A percentile compares a stretch with the other conserved stretches of the same genome.
Conservation (phyloP, 2,888 invertebrate genomes). For the Unio pictorum region DNA sequence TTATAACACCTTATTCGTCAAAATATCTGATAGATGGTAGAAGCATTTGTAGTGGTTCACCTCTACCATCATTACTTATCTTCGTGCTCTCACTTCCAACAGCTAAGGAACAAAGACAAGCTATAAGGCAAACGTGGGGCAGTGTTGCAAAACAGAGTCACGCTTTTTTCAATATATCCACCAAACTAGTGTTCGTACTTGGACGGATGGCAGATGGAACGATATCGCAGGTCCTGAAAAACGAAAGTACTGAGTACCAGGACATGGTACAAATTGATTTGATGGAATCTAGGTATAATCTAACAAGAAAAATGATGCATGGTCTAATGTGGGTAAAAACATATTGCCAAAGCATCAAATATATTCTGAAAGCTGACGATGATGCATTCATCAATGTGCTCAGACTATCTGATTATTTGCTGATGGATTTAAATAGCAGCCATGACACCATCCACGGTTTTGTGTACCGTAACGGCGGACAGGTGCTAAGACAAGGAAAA, state of each 20-base stretch:
- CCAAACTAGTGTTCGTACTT: conserved; percentile 39
- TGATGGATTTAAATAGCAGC: conserved; percentile 10
- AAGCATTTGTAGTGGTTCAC: conserved; percentile 18
- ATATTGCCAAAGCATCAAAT: conserved; percentile 32
- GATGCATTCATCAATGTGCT: conserved; percentile 41
- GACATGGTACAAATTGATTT: conserved; percentile 43
- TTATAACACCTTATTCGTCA: conserved; percentile 11
- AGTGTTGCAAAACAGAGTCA: conserved; percentile 17
- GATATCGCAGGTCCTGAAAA: conserved; percentile 9
- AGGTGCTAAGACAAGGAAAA: conserved; percentile 37
- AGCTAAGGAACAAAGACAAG: conserved; percentile 30
- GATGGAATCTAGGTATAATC: conserved; percentile 33
- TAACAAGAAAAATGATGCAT: conserved; percentile 38
- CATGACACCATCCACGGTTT: conserved; percentile 37
- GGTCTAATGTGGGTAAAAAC: conserved; percentile 34
- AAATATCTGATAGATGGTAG: conserved; percentile 20
- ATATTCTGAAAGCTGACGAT: conserved; percentile 40
- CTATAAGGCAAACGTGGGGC: conserved; percentile 46
- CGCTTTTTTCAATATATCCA: conserved; percentile 5
- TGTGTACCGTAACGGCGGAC: conserved; percentile 12
- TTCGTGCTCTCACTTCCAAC: conserved; percentile 37
- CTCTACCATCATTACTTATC: conserved; percentile 35
- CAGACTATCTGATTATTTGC: conserved; percentile 17
- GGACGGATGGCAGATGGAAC: conserved; percentile 15
- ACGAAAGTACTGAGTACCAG: conserved; percentile 26